Evolutionary conservation across 2,113 vertebrate genomes (phyloP).

Genomic region (Pterocles burchelli): DNA sequence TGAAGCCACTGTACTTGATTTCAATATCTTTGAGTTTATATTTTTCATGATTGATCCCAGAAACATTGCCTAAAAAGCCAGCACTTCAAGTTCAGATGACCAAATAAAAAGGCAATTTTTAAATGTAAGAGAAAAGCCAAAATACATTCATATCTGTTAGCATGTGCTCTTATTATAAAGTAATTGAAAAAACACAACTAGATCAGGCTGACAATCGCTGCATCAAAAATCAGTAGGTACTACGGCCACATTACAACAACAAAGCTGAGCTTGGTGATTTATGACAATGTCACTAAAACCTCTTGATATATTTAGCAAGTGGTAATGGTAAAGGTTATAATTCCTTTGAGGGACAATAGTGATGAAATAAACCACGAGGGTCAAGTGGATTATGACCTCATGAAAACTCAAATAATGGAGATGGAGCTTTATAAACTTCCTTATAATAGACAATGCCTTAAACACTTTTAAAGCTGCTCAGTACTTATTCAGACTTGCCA

Average conservation of each 20-base stretch:
- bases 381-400: conserved; percentile 66
- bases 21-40: not conserved
- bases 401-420: conserved; percentile 63
- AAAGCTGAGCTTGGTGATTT: conserved; percentile 50
- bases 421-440: conserved; percentile 65
- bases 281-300: conserved; percentile 57
- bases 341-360: conserved; percentile 59
- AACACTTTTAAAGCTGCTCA: conserved; percentile 52
- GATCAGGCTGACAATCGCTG: not conserved
- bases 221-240: not conserved
- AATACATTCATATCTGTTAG: not conserved
- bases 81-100: not conserved
- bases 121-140: not conserved
- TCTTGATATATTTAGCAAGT: conserved; percentile 54
- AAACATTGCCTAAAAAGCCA: not conserved
- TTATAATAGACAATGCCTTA: conserved; percentile 50
- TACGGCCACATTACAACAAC: not conserved
- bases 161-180: not conserved
- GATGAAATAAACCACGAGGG: conserved; percentile 63
- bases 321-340: conserved; percentile 64
- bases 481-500: conserved; percentile 33
- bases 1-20: not conserved
- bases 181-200: not conserved
- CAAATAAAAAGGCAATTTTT: not conserved
- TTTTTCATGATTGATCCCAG: not conserved